Evolutionary conservation across 2,888 invertebrate species (phyloP), one percentile per base, ranked within the genome.

Genomic region (Cataglyphis cursor): DNA sequence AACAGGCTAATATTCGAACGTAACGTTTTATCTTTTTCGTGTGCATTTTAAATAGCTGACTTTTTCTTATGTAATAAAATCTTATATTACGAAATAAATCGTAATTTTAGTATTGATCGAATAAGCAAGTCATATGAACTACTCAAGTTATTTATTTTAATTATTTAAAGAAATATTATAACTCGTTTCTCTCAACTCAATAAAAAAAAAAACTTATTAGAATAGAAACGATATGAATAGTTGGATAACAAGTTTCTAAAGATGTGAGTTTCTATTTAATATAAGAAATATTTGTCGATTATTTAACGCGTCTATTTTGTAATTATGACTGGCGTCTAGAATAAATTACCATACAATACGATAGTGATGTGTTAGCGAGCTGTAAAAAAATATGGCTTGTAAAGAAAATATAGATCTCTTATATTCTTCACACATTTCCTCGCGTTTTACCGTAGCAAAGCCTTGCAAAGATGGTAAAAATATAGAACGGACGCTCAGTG

Each of bases 261-360:
- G 0, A 51, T 15, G 15, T 54, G 31, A 31, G 2, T 62, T 64
- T 35, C n/a, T 64, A 18, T 51, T 6, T 28, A 66, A 15, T 24
- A 38, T 1, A 3, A 51, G n/a, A 54, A 24, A 12, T 65, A 28
- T 28, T 65, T 54, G 12, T 51, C 31, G 35, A 65, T 41, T 57
- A 28, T 1, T 24, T 31, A 31, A 6, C 12, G 21, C 6, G 8
- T 66, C 28, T 4, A n/a, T n/a, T 15, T 6, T 24, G 51, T 35
- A 31, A 65, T 75, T 75, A 57, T 0, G 9, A 28, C 15, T 12
- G 31, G 8, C 15, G 15, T 8, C n/a, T n/a, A 31, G 76, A 76
- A 41, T 76, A 76, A 41, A 76, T n/a, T 41, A 76, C 57, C 76
- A 57, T 76, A 31, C n/a, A 76, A n/a, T 66, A 80, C n/a, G 80